Percentiles rank a stretch among this genome's conserved stretches.
These are phyloP conservation scores for Hydractinia echinata DNA, from an alignment of 30 jellyfish, hydroid and myxozoan species.

Conservation along the genomic window DNA sequence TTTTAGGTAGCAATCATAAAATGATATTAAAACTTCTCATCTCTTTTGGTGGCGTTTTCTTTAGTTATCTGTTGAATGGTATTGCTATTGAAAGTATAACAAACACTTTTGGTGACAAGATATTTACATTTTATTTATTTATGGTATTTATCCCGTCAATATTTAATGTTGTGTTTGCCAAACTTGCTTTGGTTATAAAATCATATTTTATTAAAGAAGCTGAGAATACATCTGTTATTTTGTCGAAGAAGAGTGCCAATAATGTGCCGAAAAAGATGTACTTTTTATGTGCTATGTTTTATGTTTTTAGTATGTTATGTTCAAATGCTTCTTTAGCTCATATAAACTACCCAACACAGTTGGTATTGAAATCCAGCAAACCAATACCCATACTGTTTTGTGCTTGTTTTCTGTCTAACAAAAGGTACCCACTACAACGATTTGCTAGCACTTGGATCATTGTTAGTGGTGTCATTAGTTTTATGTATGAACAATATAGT, in stretches of 20 bases:
- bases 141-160: constrained; percentile 55
- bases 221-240: neutral
- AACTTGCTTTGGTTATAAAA: neutral
- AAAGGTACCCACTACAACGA: constrained; percentile 32
- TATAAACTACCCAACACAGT: constrained; percentile 66
- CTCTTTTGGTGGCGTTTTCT: constrained; percentile 52
- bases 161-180: constrained; percentile 44
- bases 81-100: constrained; percentile 52
- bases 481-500: constrained; percentile 47
- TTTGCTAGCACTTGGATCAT: constrained; percentile 47
- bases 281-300: constrained; percentile 35
- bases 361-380: constrained; percentile 65
- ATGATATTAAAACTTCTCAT: constrained; percentile 14
- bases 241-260: neutral
- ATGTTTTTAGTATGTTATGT: constrained; percentile 44
- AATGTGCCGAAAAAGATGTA: neutral
- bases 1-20: neutral
- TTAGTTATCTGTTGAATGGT: constrained; percentile 62
- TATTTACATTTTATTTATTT: constrained; percentile 44
- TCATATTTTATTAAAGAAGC: neutral
- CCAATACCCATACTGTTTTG: constrained; percentile 48
- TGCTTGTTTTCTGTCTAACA: constrained; percentile 17
- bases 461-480: constrained; percentile 51
- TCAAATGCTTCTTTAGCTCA: constrained; percentile 54
- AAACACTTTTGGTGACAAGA: constrained; percentile 31